Evolutionary conservation across 2,888 invertebrate species (phyloP).

Genomic region (Anorthoa munda): DNA sequence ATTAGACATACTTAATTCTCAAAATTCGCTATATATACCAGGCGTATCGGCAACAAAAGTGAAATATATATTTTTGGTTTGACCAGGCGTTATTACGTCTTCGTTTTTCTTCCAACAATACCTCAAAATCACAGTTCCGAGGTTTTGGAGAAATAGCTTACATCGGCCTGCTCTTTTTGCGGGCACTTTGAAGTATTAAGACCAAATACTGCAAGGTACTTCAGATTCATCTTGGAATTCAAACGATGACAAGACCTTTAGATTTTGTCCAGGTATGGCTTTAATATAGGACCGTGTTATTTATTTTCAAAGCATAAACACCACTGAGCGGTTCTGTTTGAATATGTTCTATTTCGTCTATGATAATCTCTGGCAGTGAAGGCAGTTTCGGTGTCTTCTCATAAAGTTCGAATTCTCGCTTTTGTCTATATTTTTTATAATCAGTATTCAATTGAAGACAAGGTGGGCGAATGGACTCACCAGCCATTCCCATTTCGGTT

Average conservation of each 20-base stretch:
- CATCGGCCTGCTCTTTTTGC: conserved; percentile 78
- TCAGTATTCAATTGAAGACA: conserved; percentile 74
- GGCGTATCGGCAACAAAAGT: conserved; percentile 85
- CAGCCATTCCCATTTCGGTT: conserved; percentile 80
- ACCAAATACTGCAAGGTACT: conserved; percentile 80
- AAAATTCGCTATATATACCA: conserved; percentile 84
- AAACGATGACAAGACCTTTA: conserved; percentile 63
- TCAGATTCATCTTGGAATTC: conserved; percentile 75
- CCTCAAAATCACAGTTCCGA: conserved; percentile 86
- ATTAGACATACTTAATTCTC: conserved; percentile 88
- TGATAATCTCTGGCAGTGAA: conserved; percentile 72
- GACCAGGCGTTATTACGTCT: conserved; percentile 88
- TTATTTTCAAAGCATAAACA: conserved; percentile 83
- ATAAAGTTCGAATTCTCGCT: conserved; percentile 76
- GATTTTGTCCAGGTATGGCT: conserved; percentile 71
- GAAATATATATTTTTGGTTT: conserved; percentile 83
- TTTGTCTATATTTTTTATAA: conserved; percentile 76
- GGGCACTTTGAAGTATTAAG: conserved; percentile 85
- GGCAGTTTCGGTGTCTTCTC: conserved; percentile 74
- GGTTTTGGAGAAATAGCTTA: conserved; percentile 86
- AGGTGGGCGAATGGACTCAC: conserved; percentile 70
- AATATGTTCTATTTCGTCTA: conserved; percentile 57
- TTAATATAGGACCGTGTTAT: conserved; percentile 81
- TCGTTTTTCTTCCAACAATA: conserved; percentile 90
- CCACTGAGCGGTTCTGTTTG: conserved; percentile 59